A percentile compares a stretch with the other conserved stretches of the same genome.
Conservation (phyloP, 1,140 invertebrate species). For the Drosophila lacertosa region DNA sequence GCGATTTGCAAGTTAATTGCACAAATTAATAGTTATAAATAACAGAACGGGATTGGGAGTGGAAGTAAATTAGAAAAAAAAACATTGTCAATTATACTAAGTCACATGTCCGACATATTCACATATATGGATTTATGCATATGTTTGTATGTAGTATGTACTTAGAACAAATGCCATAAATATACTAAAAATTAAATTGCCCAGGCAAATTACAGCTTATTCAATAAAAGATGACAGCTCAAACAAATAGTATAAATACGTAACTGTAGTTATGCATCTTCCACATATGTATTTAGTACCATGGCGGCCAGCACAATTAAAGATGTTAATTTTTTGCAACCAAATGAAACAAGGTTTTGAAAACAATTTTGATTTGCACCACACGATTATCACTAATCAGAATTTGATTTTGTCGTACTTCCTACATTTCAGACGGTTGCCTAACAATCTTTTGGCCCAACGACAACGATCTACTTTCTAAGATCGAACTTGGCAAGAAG, state of each 20-base stretch:
- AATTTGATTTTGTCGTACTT: background rate
- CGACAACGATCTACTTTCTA: background rate
- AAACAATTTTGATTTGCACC: conserved; percentile 7
- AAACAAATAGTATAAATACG: background rate
- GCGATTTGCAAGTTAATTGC: conserved; percentile 75
- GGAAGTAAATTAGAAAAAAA: background rate
- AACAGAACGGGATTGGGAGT: conserved; percentile 22
- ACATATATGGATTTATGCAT: conserved; percentile 1
- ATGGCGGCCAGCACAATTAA: background rate
- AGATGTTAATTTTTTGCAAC: conserved; percentile 2
- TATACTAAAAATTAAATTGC: conserved; percentile 8
- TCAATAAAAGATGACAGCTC: conserved; percentile 1
- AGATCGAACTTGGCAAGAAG: background rate
- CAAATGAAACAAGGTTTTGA: background rate
- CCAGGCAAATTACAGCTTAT: conserved; percentile 4
- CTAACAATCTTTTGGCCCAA: background rate
- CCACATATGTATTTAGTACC: too few species aligned
- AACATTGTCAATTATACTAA: background rate
- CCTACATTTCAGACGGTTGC: background rate
- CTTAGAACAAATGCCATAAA: conserved; percentile 5
- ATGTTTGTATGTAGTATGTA: background rate
- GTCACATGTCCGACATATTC: conserved; percentile 4
- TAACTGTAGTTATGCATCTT: background rate
- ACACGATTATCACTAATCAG: background rate
- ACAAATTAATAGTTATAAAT: conserved; percentile 68